phyloP scores from a whole-genome alignment of 2,888 invertebrate genomes.

The Megamerina dolium region DNA sequence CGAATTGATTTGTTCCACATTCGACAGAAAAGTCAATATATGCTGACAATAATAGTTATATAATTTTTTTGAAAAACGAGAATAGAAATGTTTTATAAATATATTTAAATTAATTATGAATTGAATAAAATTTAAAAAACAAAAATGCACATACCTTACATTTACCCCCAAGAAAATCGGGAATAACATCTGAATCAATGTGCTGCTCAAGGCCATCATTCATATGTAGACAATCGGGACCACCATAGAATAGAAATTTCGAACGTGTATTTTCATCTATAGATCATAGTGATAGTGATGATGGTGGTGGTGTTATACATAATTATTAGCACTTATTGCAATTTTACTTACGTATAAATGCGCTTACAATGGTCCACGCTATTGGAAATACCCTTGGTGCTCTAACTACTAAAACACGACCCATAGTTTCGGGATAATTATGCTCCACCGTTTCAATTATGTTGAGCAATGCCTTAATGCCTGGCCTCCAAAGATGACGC shows the following conservation, averaged over 20 bases:
- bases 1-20: constrained; percentile 47
- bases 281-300: no score
- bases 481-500: constrained; percentile 92
- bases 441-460: constrained; percentile 83
- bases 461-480: constrained; percentile 64
- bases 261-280: constrained; percentile 87
- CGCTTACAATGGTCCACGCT: constrained; percentile 89
- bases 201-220: constrained; percentile 78
- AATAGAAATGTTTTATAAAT: not conserved
- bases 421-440: constrained; percentile 95
- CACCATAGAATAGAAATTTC: constrained; percentile 88
- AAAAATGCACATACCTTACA: constrained; percentile 60
- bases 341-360: constrained; percentile 81
- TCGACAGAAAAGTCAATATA: constrained; percentile 38
- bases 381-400: constrained; percentile 93
- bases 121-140: constrained; percentile 1
- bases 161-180: constrained; percentile 87
- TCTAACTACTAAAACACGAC: constrained; percentile 79
- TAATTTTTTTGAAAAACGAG: not conserved
- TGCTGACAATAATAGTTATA: constrained; percentile 23
- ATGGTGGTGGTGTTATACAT: no score
- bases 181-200: constrained; percentile 77
- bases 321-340: no score
- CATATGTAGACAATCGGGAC: constrained; percentile 74
- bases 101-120: not conserved